A percentile compares a stretch with the other conserved stretches of the same genome.
Evolutionary conservation across 2,888 invertebrate species (phyloP).

Genomic region (Sarcophaga caerulescens): DNA sequence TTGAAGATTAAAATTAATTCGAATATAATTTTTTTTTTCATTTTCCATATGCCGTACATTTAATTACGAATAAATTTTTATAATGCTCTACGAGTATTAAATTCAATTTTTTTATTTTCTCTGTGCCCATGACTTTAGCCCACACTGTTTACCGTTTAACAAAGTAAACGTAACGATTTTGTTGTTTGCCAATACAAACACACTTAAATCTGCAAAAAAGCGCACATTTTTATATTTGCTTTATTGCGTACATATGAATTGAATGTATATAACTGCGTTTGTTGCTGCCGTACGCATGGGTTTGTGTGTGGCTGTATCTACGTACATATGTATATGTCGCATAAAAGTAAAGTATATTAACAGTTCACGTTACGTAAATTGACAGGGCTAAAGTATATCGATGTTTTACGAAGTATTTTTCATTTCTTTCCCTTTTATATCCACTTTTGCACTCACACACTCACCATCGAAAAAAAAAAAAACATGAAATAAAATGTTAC

Average conservation of each 20-base stretch:
- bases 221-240: background rate
- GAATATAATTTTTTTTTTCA: no score
- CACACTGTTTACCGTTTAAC: background rate
- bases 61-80: background rate
- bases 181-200: constrained; percentile 18
- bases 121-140: background rate
- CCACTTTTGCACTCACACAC: background rate
- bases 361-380: constrained; percentile 77
- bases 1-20: no score
- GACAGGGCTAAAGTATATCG: constrained; percentile 79
- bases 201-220: constrained; percentile 8
- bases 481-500: background rate
- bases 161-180: constrained; percentile 20
- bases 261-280: background rate
- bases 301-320: background rate
- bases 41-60: no score
- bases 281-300: background rate
- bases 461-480: background rate
- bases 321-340: background rate
- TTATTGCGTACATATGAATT: background rate
- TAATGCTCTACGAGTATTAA: background rate
- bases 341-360: constrained; percentile 73
- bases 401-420: constrained; percentile 70
- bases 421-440: constrained; percentile 28
- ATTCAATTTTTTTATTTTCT: background rate